These are phyloP conservation scores for Oceanodroma leucorhoa DNA, from an alignment of 2,797 vertebrate species.

Conservation along the genomic window DNA sequence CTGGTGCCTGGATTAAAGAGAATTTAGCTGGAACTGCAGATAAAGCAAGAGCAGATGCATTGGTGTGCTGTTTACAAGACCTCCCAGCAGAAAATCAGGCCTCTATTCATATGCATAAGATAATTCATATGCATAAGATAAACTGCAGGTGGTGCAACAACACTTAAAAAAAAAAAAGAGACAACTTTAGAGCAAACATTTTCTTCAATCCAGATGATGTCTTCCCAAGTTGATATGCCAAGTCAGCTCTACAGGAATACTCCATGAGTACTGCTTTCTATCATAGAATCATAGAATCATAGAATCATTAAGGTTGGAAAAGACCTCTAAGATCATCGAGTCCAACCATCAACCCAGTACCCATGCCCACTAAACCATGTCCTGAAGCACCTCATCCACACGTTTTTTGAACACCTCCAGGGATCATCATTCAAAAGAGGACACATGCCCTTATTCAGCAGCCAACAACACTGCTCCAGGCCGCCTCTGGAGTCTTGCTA, in stretches of 20 bases:
- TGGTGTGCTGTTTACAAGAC: background rate
- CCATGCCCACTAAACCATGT: no score
- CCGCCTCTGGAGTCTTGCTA: background rate
- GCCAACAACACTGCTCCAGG: background rate
- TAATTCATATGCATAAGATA: background rate
- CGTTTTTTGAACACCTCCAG: no score
- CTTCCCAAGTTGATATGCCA: background rate
- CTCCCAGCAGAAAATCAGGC: background rate
- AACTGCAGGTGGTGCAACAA: background rate
- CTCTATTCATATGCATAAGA: background rate
- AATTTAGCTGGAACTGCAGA: background rate
- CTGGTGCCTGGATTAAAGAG: background rate
- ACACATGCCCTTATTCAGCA: background rate
- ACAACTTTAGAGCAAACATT: background rate
- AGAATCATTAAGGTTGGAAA: no score
- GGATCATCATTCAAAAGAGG: background rate
- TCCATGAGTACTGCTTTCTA: background rate
- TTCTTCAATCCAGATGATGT: background rate
- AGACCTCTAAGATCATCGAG: no score
- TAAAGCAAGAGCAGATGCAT: background rate
- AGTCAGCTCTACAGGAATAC: background rate
- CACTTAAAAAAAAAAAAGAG: background rate
- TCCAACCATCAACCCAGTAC: no score
- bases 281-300: no score
- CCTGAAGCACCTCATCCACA: no score